Evolutionary conservation across 2,113 vertebrate genomes (phyloP).

Genomic region (Mugil cephalus): DNA sequence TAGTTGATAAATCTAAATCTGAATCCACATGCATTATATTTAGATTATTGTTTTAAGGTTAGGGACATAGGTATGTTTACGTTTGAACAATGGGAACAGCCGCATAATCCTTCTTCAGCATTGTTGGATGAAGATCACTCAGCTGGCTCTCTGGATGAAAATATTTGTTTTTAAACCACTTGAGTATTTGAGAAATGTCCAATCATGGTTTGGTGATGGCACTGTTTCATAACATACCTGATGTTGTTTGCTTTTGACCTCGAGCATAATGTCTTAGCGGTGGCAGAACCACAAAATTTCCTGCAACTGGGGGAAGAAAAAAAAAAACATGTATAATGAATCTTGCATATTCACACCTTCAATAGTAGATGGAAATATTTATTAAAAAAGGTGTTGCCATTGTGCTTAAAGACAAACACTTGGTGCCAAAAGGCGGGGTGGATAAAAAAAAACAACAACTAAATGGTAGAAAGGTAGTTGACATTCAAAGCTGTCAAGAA

Average conservation of each 20-base stretch:
- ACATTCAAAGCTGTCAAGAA: neutral
- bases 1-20: neutral
- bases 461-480: neutral
- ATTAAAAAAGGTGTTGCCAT: neutral
- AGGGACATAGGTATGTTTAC: constrained; percentile 53
- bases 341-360: neutral
- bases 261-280: constrained; percentile 85
- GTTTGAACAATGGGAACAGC: constrained; percentile 84
- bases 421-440: neutral
- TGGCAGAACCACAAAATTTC: constrained; percentile 66
- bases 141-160: constrained; percentile 81
- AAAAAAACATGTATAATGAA: neutral
- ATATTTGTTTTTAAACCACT: neutral
- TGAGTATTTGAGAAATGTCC: neutral
- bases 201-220: neutral
- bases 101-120: constrained; percentile 88
- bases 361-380: neutral
- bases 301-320: constrained; percentile 61
- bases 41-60: neutral
- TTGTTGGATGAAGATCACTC: constrained; percentile 86
- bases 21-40: neutral
- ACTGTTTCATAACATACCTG: constrained; percentile 75
- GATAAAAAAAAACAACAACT: neutral
- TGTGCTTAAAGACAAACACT: neutral
- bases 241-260: constrained; percentile 63